These are phyloP conservation scores for Drosophila quinaria DNA, from an alignment of 2,888 invertebrate genomes.

Conservation along the genomic window DNA sequence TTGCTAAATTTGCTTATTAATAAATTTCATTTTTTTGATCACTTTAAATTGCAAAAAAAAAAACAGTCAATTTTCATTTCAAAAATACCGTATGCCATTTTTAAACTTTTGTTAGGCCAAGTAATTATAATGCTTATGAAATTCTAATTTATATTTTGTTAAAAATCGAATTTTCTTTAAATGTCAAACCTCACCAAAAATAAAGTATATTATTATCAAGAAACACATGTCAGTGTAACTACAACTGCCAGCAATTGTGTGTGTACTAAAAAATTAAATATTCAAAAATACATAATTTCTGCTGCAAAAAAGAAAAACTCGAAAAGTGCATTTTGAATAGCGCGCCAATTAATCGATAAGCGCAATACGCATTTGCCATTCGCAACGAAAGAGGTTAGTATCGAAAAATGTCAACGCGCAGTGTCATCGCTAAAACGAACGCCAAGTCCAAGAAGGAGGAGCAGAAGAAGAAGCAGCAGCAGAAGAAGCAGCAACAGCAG, in stretches of 20 bases:
- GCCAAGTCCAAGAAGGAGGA: slow-evolving; percentile 50
- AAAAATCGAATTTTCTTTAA: neutral
- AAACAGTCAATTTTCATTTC: no score
- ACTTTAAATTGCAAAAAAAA: no score
- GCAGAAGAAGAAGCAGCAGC: no score
- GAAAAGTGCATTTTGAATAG: neutral
- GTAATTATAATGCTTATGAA: no score
- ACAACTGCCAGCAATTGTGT: neutral
- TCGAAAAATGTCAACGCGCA: slow-evolving; percentile 10
- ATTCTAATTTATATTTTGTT: neutral
- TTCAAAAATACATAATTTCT: neutral
- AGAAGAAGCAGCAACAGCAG: no score
- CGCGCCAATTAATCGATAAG: neutral
- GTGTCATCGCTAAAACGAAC: slow-evolving; percentile 20
- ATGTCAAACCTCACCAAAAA: neutral
- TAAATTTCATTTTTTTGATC: no score
- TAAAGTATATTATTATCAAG: neutral
- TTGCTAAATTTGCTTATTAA: neutral
- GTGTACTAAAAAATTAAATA: neutral
- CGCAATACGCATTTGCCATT: slow-evolving; percentile 18
- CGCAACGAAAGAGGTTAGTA: neutral
- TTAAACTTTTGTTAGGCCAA: no score
- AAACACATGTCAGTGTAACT: neutral
- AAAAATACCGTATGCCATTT: no score
- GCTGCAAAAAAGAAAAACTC: neutral